Evolutionary conservation across 2,888 invertebrate genomes (phyloP).

Genomic region (Zygogramma bicolorata): DNA sequence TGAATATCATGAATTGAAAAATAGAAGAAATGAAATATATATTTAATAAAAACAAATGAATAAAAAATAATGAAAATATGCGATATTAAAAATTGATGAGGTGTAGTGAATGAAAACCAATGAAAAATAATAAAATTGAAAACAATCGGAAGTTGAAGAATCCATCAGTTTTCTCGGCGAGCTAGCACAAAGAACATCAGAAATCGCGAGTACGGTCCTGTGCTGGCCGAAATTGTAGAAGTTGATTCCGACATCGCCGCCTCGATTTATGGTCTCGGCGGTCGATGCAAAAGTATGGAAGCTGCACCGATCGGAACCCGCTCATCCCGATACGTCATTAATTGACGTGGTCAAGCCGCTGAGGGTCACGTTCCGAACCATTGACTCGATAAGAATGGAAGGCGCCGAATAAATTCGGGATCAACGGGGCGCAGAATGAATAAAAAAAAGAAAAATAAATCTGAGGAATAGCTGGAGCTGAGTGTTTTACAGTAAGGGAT

Average conservation of each 20-base stretch:
- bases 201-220: background rate
- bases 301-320: slow-evolving; percentile 28
- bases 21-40: no score
- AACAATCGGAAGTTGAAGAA: no score
- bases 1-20: no score
- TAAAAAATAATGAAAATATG: no score
- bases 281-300: slow-evolving; percentile 27
- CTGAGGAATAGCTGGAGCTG: background rate
- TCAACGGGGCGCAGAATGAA: no score
- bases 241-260: slow-evolving; percentile 45
- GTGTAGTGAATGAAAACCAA: no score
- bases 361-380: slow-evolving; percentile 3
- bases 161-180: no score
- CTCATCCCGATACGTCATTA: slow-evolving; percentile 35
- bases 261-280: slow-evolving; percentile 39
- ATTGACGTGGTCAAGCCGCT: slow-evolving; percentile 33
- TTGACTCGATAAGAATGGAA: background rate
- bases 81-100: no score
- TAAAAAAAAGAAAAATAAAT: background rate
- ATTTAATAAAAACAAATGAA: no score
- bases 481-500: no score
- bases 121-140: no score
- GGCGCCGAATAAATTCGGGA: background rate
- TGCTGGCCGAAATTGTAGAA: slow-evolving; percentile 44
- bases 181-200: no score